These are phyloP conservation scores for Hypotaenidia okinawae DNA, from an alignment of 2,797 vertebrate species.

Conservation along the genomic window DNA sequence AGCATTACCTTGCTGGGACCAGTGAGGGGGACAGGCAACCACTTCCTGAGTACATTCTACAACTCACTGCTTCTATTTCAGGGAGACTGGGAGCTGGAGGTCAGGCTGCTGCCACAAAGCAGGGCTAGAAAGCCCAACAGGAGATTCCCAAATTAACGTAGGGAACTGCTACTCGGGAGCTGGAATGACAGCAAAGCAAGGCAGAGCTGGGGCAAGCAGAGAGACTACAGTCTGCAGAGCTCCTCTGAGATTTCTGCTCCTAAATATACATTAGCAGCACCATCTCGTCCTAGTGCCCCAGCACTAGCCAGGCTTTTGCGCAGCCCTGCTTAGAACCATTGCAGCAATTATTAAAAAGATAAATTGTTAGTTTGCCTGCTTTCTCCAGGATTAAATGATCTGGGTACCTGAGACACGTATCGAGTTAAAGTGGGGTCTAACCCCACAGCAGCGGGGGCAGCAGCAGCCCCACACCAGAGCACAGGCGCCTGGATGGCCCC, in stretches of 20 bases:
- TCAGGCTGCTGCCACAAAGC: neutral
- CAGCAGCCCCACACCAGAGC: neutral
- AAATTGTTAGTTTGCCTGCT: neutral
- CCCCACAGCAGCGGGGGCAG: accelerated
- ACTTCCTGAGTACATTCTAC: neutral
- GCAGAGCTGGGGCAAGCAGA: neutral
- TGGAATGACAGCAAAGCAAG: conserved; percentile 12
- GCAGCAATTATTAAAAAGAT: neutral
- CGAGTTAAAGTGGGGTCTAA: neutral
- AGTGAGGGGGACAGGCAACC: neutral
- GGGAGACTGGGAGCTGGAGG: conserved; percentile 12
- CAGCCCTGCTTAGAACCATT: neutral
- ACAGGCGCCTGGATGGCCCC: neutral
- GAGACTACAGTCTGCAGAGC: neutral
- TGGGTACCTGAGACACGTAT: neutral
- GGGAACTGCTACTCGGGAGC: neutral
- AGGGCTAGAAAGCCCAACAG: conserved; percentile 36
- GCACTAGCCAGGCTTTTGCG: neutral
- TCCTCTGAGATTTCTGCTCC: conserved; percentile 24
- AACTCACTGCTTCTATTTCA: conserved; percentile 49
- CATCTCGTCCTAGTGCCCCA: neutral
- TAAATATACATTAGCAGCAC: conserved; percentile 30
- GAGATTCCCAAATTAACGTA: conserved; percentile 53
- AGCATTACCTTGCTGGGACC: neutral
- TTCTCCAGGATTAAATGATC: neutral